phyloP scores from a whole-genome alignment of 2,888 invertebrate species.

The Drosophila diplacantha region DNA sequence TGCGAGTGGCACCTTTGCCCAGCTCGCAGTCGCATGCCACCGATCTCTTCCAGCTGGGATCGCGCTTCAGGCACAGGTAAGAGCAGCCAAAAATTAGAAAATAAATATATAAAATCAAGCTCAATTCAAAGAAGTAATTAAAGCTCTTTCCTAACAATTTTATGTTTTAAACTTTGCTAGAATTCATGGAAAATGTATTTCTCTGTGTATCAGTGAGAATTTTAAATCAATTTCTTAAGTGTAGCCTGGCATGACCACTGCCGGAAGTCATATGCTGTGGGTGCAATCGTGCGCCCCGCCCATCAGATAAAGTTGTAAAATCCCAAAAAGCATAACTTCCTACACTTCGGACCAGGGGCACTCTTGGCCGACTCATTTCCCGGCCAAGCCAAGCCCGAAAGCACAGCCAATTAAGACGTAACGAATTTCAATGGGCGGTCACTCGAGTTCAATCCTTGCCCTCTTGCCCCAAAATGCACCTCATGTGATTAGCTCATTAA shows the following conservation, averaged over 20 bases:
- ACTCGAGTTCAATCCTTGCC: constrained; percentile 57
- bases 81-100: constrained; percentile 20
- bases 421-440: constrained; percentile 43
- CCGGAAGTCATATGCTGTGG: constrained; percentile 54
- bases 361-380: constrained; percentile 53
- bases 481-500: constrained; percentile 71
- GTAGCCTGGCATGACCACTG: constrained; percentile 31
- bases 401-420: constrained; percentile 67
- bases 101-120: background rate
- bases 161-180: background rate
- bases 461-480: constrained; percentile 42
- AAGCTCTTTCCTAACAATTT: background rate
- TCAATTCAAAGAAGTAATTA: too few relatives aligned
- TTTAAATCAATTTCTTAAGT: background rate
- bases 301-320: constrained; percentile 57
- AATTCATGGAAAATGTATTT: background rate
- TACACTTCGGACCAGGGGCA: constrained; percentile 28
- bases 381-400: constrained; percentile 40
- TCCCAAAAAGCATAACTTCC: constrained; percentile 17
- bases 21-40: constrained; percentile 81
- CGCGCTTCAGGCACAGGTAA: constrained; percentile 88
- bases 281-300: constrained; percentile 40
- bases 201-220: background rate
- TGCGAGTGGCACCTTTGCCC: constrained; percentile 85
- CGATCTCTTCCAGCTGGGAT: constrained; percentile 87